phyloP scores from a whole-genome alignment of 2,888 invertebrate species.

The Volucella inflata region DNA sequence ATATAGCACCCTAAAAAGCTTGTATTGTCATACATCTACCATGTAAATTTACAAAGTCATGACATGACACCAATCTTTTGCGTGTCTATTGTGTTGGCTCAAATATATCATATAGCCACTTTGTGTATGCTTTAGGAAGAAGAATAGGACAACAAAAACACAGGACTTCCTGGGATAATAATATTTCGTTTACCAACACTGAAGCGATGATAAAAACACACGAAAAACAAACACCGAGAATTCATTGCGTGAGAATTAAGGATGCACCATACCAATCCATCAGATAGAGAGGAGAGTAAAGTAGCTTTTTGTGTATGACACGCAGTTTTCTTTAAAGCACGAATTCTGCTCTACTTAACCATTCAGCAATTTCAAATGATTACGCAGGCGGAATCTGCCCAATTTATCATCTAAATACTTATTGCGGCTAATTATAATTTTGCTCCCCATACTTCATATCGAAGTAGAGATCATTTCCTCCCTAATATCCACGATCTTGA shows the following conservation, averaged over 20 bases:
- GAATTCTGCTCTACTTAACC: conserved; percentile 16
- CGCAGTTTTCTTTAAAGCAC: conserved; percentile 38
- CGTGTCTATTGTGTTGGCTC: conserved; percentile 67
- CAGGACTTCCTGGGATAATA: conserved; percentile 13
- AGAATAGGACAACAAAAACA: conserved; percentile 28
- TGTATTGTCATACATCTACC: conserved; percentile 61
- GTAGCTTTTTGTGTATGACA: conserved; percentile 55
- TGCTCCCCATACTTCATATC: conserved; percentile 9
- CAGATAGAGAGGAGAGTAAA: not conserved
- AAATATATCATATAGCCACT: conserved; percentile 64
- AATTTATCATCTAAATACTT: conserved; percentile 72
- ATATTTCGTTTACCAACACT: too few species aligned
- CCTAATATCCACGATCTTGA: conserved; percentile 1
- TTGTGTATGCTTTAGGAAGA: conserved; percentile 35
- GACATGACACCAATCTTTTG: conserved; percentile 67
- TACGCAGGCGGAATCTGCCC: conserved; percentile 64
- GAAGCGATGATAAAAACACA: conserved; percentile 27
- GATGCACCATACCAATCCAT: not conserved
- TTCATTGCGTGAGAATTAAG: conserved; percentile 58
- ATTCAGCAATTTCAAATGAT: conserved; percentile 30
- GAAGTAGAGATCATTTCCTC: conserved; percentile 44
- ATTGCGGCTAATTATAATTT: conserved; percentile 70
- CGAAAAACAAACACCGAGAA: conserved; percentile 48
- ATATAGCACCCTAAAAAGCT: not conserved
- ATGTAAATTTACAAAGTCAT: conserved; percentile 74